These are phyloP conservation scores for Hipparchia semele DNA, from an alignment of 2,888 invertebrate genomes.

Conservation along the genomic window DNA sequence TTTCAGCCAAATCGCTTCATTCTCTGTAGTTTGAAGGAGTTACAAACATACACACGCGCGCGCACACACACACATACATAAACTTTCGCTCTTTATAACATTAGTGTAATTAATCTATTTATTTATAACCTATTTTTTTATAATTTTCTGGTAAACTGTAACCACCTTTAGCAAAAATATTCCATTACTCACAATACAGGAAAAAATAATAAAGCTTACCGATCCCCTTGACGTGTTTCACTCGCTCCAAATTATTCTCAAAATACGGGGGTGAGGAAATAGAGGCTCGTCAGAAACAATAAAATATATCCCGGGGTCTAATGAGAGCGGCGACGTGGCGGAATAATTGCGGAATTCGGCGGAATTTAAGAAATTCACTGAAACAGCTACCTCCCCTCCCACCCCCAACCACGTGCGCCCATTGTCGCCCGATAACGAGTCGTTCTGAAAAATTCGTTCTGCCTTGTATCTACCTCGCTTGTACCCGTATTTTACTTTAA, in stretches of 20 bases:
- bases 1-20: no score
- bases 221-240: slow-evolving; percentile 23
- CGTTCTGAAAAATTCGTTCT: slow-evolving; percentile 10
- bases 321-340: slow-evolving; percentile 29
- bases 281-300: slow-evolving; percentile 37
- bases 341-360: slow-evolving; percentile 29
- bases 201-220: slow-evolving; percentile 5
- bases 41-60: no score
- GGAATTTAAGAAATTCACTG: slow-evolving; percentile 33
- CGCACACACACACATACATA: no score
- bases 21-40: no score
- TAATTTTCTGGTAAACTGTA: no score
- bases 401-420: no score
- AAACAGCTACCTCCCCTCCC: slow-evolving; percentile 14
- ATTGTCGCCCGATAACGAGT: slow-evolving; percentile 32
- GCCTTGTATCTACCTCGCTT: neutral
- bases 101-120: no score
- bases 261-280: slow-evolving; percentile 26
- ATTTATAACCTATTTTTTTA: no score
- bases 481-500: neutral
- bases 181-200: slow-evolving; percentile 3
- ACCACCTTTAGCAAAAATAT: no score
- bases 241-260: slow-evolving; percentile 20
- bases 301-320: slow-evolving; percentile 36
- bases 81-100: no score